phyloP scores from a whole-genome alignment of 2,888 invertebrate species.

The Mylabris sibirica region DNA sequence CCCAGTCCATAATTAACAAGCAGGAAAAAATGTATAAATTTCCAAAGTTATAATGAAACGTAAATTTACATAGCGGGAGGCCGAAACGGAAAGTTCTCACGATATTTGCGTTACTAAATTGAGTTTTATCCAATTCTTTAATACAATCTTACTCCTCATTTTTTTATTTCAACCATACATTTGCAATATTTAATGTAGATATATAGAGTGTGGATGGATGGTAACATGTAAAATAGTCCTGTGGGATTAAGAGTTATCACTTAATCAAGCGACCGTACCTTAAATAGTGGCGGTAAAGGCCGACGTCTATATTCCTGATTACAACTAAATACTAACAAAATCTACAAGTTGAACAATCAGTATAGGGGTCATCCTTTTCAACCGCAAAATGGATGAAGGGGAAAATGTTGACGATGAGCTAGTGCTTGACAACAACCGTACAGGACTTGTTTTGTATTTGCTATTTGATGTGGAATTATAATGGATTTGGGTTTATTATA shows the following conservation, averaged over 20 bases:
- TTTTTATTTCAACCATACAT: background rate
- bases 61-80: conserved; percentile 11
- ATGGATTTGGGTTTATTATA: background rate
- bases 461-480: conserved; percentile 4
- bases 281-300: conserved; percentile 28
- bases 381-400: background rate
- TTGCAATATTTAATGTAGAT: conserved; percentile 23
- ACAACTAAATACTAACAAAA: background rate
- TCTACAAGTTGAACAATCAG: background rate
- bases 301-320: background rate
- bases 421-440: background rate
- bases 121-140: background rate
- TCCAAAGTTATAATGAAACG: conserved; percentile 15
- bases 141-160: background rate
- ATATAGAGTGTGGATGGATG: conserved; percentile 47
- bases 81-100: background rate
- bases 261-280: conserved; percentile 42
- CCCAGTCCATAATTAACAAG: conserved; percentile 1
- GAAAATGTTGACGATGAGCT: background rate
- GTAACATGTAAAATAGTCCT: conserved; percentile 49
- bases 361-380: conserved; percentile 1
- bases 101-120: background rate
- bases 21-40: background rate
- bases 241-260: conserved; percentile 48
- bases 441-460: background rate